phyloP scores from a whole-genome alignment of 1,140 invertebrate genomes.

The Onthophagus taurus region DNA sequence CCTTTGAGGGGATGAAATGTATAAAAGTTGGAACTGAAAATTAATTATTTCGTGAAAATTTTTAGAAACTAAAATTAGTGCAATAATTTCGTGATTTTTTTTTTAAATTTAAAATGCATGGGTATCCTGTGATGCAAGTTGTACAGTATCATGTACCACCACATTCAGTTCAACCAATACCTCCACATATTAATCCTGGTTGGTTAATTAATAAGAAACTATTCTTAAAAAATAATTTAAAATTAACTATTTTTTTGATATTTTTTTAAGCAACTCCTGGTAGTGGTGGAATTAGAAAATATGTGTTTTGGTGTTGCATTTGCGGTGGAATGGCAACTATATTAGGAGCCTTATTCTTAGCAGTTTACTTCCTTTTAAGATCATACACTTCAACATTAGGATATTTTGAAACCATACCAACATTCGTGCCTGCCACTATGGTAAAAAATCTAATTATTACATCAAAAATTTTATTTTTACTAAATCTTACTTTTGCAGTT shows the following conservation, averaged over 20 bases:
- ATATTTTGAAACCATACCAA: slow-evolving; percentile 76
- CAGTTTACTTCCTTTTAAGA: slow-evolving; percentile 64
- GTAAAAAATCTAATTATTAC: slow-evolving; percentile 41
- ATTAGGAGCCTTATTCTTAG: slow-evolving; percentile 62
- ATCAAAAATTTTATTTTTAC: background rate
- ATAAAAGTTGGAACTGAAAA: too few relatives aligned
- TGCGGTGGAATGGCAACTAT: slow-evolving; percentile 63
- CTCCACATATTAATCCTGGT: slow-evolving; percentile 13
- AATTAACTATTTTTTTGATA: background rate
- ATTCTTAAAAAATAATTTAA: background rate
- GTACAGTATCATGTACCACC: slow-evolving; percentile 47
- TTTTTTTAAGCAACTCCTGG: slow-evolving; percentile 5
- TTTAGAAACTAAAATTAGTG: too few relatives aligned
- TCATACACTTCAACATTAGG: slow-evolving; percentile 70
- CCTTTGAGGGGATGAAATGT: too few relatives aligned
- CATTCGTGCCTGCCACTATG: slow-evolving; percentile 71
- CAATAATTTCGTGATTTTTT: background rate
- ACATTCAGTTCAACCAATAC: slow-evolving; percentile 34
- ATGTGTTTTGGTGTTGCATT: slow-evolving; percentile 65
- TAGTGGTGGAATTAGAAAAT: slow-evolving; percentile 48
- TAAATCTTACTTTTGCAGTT: slow-evolving; percentile 47
- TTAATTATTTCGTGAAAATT: too few relatives aligned
- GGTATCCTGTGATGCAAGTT: slow-evolving; percentile 49
- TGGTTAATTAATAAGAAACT: slow-evolving; percentile 1
- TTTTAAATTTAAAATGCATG: slow-evolving; percentile 42